Evolutionary conservation across 2,888 invertebrate genomes (phyloP), one percentile per base, ranked within the genome.

Genomic region (Drosophila pseudotakahashii): DNA sequence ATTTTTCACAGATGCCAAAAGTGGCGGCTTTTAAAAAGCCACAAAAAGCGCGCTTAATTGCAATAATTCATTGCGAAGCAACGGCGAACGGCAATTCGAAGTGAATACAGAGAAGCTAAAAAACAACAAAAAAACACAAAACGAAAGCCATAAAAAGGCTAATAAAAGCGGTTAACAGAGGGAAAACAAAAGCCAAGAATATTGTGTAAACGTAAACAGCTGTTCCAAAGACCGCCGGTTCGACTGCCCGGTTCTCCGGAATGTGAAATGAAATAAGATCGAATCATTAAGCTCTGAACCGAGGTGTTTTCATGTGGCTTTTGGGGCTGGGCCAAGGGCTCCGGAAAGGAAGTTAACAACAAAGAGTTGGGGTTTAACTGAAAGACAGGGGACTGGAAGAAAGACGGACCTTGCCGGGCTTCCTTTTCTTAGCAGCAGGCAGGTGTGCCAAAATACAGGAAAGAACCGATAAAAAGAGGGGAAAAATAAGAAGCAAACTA

Each of bases 1-100:
- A 71, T 66, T 64, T 64, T 61, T 61, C 64, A 64, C 64, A 63
- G 42, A 64, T 55, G 63, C 72, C 76, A 70, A 76, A 76, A 73
- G 63, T 75, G 84, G 78, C 81, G 75, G 75, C 85, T 76, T 63
- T 82, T 79, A 61, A 83, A 83, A 77, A 73, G 80, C 71, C 73
- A 81, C 78, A 81, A 80, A 85, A 82, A 74, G 73, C 73, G 75
- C 73, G 80, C 78, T 82, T 87, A 88, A 88, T 88, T 87, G 86
- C 86, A 88, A 87, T 88, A 84, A 77, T 82, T 86, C 81, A 83
- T 79, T 82, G 73, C 64, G 69, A 72, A 71, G 77, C 77, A 30
- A 19, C 64, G 36, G 62, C 59, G 47, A 58, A 58, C 34, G 11
- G 47, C 48, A 64, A 71, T 68, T 45, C 45, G 54, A 67, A 64